phyloP scores from a whole-genome alignment of 1,140 invertebrate species.

The Anadara kagoshimensis region DNA sequence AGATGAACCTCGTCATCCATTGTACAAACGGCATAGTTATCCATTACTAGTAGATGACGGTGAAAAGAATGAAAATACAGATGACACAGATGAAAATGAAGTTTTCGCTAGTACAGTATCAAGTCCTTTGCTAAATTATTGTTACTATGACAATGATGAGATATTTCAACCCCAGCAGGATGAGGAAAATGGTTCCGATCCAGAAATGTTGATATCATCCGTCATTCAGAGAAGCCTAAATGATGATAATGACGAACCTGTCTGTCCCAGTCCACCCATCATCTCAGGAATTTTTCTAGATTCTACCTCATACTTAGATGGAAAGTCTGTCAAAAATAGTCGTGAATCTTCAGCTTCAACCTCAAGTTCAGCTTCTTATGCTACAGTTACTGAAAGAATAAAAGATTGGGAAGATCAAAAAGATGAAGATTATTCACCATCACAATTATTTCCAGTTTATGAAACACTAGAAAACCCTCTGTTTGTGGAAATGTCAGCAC shows the following conservation, averaged over 20 bases:
- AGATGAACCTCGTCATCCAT: conserved; percentile 35
- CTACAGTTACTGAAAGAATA: background rate
- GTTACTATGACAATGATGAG: no score
- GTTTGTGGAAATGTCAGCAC: background rate
- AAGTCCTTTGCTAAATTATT: no score
- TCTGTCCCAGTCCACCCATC: no score
- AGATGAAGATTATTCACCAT: conserved; percentile 1
- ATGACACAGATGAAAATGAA: no score
- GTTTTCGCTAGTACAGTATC: no score
- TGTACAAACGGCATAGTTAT: conserved; percentile 57
- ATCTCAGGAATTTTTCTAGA: no score
- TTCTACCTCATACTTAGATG: conserved; percentile 1
- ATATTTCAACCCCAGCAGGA: no score
- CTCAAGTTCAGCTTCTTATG: conserved; percentile 5
- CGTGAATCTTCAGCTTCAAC: background rate
- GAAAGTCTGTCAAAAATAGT: conserved; percentile 22
- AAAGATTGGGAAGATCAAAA: background rate
- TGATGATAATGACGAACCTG: no score
- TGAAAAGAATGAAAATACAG: background rate
- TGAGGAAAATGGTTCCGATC: no score
- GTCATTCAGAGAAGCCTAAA: no score
- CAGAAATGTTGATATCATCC: no score
- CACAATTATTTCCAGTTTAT: background rate
- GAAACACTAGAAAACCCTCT: no score
- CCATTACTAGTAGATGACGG: conserved; percentile 34